Base-by-base conservation (phyloP, 1,140 invertebrate species). In the Anoplolepis gracilipes region DNA sequence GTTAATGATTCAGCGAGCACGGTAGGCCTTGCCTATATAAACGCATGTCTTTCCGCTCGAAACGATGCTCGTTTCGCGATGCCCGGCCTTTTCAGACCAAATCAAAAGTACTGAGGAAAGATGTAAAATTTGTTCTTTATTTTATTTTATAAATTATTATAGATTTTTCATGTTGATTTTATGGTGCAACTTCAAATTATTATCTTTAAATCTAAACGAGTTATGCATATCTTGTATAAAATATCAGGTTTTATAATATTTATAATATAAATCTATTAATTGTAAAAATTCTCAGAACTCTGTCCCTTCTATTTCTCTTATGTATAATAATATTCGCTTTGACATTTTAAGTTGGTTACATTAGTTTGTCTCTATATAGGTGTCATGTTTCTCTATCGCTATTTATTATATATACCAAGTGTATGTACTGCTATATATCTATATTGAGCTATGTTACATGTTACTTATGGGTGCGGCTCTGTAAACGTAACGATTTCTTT, bases 401-500 rank as follows among this genome's bases (percentile, higher is more conserved):
- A 59, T 82, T 72, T 72, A 82, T 78, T 65, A 39, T 77, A 78
- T 64, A 64, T 33, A 30, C n/a, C 6, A 73, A 70, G 53, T 28
- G 49, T 46, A 2, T 28, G 49, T 46, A 2, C 19, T 19, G 39
- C 65, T 46, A 7, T 62, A 62, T 62, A 62, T 36, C 7, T 55
- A n/a, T 53, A 55, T 55, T 22, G 33, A 39, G 33, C 22, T 22
- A 42, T 16, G 65, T 81, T 55, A 8, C 16, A 49, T 13, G 78
- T 72, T 81, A 81, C 49, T 55, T 70, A 39, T 72, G 49, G 78
- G 78, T 8, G 78, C 49, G 65, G 78, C 53, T 42, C 65, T 81
- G 49, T 81, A 81, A 81, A 81, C 49, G 64, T 72, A 81, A 72
- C 49, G 65, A 81, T 70, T 61, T 84, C 28, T 39, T 85, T 81